phyloP scores from a whole-genome alignment of 2,797 vertebrate genomes.

The Myotis myotis region DNA sequence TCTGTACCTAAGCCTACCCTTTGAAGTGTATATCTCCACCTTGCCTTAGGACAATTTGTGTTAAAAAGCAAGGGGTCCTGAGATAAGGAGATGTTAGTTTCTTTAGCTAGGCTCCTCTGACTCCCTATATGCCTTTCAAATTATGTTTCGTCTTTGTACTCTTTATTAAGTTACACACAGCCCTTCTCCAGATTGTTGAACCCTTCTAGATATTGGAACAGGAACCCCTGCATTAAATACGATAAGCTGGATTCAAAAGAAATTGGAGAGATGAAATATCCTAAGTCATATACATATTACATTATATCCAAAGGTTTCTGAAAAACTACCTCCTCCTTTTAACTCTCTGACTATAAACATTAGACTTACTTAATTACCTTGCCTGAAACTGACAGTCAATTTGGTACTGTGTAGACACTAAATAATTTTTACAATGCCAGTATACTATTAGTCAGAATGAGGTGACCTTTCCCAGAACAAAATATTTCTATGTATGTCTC shows the following conservation, averaged over 20 bases:
- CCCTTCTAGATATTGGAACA: too few relatives aligned
- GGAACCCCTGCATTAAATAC: neutral
- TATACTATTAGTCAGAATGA: constrained; percentile 65
- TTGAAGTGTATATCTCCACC: too few relatives aligned
- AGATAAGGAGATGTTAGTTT: too few relatives aligned
- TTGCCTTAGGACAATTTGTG: too few relatives aligned
- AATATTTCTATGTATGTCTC: constrained; percentile 63
- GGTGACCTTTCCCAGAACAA: constrained; percentile 80
- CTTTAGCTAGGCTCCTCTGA: too few relatives aligned
- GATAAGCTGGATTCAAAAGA: neutral
- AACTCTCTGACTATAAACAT: neutral
- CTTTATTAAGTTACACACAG: too few relatives aligned
- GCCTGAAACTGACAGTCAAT: constrained; percentile 29
- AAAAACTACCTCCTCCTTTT: neutral
- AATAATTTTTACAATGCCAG: constrained; percentile 66
- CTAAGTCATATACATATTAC: neutral
- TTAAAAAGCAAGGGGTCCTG: too few relatives aligned
- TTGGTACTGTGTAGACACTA: constrained; percentile 57
- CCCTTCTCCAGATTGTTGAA: too few relatives aligned
- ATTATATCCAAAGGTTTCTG: neutral
- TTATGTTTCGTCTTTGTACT: too few relatives aligned
- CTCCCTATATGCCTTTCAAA: too few relatives aligned
- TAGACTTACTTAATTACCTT: neutral
- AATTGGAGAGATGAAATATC: neutral
- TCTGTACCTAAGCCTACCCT: too few relatives aligned